These are phyloP conservation scores for Pica pica DNA, from an alignment of 2,113 vertebrate genomes.

Conservation along the genomic window DNA sequence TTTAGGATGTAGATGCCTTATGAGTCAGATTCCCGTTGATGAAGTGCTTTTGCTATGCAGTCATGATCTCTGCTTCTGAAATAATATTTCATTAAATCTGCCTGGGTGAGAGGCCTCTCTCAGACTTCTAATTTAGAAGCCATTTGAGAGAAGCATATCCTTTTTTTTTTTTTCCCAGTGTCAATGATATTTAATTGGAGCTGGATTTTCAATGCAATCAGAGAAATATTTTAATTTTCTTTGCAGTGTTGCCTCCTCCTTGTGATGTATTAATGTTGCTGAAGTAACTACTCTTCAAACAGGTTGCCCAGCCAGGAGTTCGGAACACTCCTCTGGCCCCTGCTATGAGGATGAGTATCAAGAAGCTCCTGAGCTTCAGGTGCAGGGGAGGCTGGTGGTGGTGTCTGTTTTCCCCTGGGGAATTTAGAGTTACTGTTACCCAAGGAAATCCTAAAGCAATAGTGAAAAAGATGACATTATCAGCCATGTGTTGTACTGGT, in stretches of 20 bases:
- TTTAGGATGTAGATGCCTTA: background rate
- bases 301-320: background rate
- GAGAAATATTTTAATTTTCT: background rate
- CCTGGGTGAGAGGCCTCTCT: background rate
- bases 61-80: background rate
- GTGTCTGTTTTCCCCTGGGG: background rate
- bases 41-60: background rate
- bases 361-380: background rate
- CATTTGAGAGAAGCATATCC: background rate
- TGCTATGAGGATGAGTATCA: background rate
- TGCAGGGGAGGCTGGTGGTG: background rate
- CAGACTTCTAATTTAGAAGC: background rate
- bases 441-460: background rate
- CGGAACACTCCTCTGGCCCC: background rate
- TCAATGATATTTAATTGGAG: background rate
- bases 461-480: background rate
- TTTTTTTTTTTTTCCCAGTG: background rate
- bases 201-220: conserved; percentile 37
- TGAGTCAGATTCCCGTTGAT: background rate
- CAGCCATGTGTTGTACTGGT: background rate
- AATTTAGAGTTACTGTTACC: background rate
- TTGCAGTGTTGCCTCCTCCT: background rate
- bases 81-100: background rate
- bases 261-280: background rate
- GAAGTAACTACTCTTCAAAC: background rate